These are phyloP conservation scores for Lepisosteus oculatus DNA, from an alignment of 2,113 vertebrate genomes.

Conservation along the genomic window DNA sequence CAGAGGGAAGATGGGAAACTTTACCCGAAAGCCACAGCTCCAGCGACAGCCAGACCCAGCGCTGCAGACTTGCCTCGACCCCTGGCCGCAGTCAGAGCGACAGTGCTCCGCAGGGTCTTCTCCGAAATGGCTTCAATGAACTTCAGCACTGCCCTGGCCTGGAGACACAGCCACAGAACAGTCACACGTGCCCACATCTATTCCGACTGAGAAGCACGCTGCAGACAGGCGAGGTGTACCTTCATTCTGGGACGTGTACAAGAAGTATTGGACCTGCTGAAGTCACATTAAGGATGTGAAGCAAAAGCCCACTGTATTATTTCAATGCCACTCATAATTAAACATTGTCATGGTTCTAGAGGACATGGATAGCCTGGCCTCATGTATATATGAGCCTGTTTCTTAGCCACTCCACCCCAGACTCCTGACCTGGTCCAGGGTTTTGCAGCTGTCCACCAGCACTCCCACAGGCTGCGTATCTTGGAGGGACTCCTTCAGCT, in stretches of 20 bases:
- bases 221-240: no score
- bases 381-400: no score
- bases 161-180: slow-evolving; percentile 1
- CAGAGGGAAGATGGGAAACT: neutral
- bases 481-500: slow-evolving; percentile 87
- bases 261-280: no score
- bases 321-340: no score
- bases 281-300: no score
- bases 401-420: no score
- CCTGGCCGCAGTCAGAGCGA: slow-evolving; percentile 88
- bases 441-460: slow-evolving; percentile 86
- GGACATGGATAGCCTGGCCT: no score
- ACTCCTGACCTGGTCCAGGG: slow-evolving; percentile 84
- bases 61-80: slow-evolving; percentile 97
- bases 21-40: slow-evolving; percentile 94
- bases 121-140: slow-evolving; percentile 96
- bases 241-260: no score
- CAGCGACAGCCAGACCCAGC: slow-evolving; percentile 87
- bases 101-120: slow-evolving; percentile 91
- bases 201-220: no score
- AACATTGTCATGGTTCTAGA: no score
- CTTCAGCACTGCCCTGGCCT: slow-evolving; percentile 92
- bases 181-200: neutral
- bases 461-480: slow-evolving; percentile 93
- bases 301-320: no score